Evolutionary conservation across 2,888 invertebrate species (phyloP).

Genomic region (Dolomedes plantarius): DNA sequence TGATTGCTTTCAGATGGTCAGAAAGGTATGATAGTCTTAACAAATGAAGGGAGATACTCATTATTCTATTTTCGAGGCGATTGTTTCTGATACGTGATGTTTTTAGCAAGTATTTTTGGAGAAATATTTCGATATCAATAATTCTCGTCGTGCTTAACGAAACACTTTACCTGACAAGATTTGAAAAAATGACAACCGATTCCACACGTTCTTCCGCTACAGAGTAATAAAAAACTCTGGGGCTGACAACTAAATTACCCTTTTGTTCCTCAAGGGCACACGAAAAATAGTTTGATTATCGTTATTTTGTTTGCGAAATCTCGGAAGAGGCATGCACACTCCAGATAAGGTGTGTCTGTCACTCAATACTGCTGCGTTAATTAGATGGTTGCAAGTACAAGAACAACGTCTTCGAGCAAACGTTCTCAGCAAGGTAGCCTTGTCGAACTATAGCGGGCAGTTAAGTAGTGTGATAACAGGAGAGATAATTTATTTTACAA

Average conservation of each 20-base stretch:
- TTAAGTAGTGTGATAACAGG: no score
- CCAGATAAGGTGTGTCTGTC: conserved; percentile 48
- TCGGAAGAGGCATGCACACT: conserved; percentile 5
- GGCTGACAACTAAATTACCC: conserved; percentile 67
- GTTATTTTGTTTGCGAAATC: conserved; percentile 56
- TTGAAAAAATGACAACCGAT: conserved; percentile 38
- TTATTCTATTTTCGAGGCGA: neutral
- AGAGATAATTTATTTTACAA: no score
- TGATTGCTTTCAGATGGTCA: no score
- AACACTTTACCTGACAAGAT: conserved; percentile 43
- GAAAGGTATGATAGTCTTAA: no score
- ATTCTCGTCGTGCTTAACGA: conserved; percentile 45
- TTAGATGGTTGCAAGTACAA: conserved; percentile 31
- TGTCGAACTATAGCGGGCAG: no score
- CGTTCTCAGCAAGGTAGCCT: no score
- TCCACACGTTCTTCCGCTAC: conserved; percentile 42
- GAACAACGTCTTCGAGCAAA: neutral
- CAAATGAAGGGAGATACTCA: no score
- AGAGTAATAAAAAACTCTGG: conserved; percentile 48
- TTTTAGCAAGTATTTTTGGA: conserved; percentile 22
- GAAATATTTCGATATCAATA: conserved; percentile 48
- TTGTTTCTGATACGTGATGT: conserved; percentile 38
- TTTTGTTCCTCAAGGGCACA: conserved; percentile 45
- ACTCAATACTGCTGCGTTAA: conserved; percentile 59
- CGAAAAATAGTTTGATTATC: conserved; percentile 48